Evolutionary conservation across 2,113 vertebrate genomes (phyloP).

Genomic region (Dasyornis broadbenti): DNA sequence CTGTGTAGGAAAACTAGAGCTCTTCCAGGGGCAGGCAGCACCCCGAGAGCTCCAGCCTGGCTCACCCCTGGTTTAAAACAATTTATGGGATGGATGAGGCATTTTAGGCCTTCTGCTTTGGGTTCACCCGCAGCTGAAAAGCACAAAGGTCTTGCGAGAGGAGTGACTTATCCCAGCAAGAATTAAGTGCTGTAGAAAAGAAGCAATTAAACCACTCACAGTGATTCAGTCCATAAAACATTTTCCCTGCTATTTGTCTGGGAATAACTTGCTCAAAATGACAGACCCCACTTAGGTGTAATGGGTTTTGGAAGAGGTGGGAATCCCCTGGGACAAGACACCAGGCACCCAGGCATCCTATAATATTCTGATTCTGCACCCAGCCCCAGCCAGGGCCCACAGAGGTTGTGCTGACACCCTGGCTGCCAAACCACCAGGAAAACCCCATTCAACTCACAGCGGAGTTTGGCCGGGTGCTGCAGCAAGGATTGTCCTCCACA

Average conservation of each 20-base stretch:
- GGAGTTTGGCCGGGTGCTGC: background rate
- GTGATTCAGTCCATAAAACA: conserved; percentile 3
- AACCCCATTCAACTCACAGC: background rate
- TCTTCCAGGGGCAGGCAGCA: background rate
- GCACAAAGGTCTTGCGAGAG: background rate
- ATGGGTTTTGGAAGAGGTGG: background rate
- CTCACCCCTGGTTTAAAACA: background rate
- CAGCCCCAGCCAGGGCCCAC: background rate
- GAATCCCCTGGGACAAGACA: background rate
- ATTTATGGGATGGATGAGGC: background rate
- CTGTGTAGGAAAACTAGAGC: background rate
- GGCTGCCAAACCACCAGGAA: background rate
- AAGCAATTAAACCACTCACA: background rate
- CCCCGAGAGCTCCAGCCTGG: background rate
- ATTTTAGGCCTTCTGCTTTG: background rate
- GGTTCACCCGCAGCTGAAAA: background rate
- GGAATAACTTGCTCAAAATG: background rate
- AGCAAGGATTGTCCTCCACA: background rate
- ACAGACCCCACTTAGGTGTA: background rate
- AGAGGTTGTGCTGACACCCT: background rate
- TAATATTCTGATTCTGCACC: background rate
- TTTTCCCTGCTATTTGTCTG: background rate
- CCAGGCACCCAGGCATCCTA: background rate
- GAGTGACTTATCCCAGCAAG: background rate
- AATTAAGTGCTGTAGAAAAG: background rate